Conservation (phyloP, 2,113 vertebrate species). For the Barnardius zonarius region DNA sequence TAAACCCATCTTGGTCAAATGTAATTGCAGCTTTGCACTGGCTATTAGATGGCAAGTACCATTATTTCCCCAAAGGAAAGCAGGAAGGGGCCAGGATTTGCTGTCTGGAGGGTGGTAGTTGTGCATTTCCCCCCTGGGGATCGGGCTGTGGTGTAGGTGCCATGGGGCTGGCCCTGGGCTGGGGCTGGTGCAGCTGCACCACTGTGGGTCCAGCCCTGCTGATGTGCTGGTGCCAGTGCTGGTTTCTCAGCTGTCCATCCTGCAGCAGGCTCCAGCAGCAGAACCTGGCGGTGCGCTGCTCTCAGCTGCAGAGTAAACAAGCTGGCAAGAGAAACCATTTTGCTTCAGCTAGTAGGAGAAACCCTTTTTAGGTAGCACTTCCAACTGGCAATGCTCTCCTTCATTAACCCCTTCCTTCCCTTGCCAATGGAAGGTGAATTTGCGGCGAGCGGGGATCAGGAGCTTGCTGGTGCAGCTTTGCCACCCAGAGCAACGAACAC, state of each 20-base stretch:
- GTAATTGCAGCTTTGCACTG: background rate
- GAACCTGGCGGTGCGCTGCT: constrained; percentile 46
- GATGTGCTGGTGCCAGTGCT: background rate
- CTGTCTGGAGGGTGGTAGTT: background rate
- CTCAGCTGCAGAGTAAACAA: constrained; percentile 69
- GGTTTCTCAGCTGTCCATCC: background rate
- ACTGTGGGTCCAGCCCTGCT: background rate
- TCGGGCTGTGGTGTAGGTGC: background rate
- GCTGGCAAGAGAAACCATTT: constrained; percentile 71
- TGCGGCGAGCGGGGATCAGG: background rate
- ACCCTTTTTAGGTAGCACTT: constrained; percentile 70
- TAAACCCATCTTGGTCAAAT: background rate
- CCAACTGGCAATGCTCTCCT: constrained; percentile 65
- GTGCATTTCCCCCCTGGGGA: background rate
- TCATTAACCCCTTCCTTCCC: constrained; percentile 65
- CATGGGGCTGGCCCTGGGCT: background rate
- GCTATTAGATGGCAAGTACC: background rate
- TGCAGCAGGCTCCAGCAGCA: constrained; percentile 30
- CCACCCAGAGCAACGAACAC: constrained; percentile 40
- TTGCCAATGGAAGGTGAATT: constrained; percentile 13
- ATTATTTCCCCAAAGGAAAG: background rate
- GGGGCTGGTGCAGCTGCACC: background rate
- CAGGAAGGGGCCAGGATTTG: background rate
- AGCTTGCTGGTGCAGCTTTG: background rate
- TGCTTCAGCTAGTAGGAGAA: constrained; percentile 69